Base-by-base conservation (phyloP, 2,888 invertebrate genomes). In the Chironomus tentans region DNA sequence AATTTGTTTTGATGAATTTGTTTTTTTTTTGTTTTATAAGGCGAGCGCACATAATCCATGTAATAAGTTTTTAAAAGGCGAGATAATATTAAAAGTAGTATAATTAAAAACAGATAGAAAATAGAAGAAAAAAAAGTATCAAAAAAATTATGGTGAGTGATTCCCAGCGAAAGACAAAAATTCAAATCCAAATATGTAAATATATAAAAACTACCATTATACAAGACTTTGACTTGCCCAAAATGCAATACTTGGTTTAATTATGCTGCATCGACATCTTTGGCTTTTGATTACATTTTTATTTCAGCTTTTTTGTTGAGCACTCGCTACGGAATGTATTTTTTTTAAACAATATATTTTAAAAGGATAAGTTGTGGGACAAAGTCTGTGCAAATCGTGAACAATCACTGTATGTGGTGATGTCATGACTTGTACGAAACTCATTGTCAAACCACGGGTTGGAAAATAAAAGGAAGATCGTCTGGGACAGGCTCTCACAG, bases 181-280 rank as follows among this genome's bases (percentile, higher is more conserved):
- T 15, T 56, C 56, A 56, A 56, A 56, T 56, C 56, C 56, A 56
- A 56, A 56, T 56, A 56, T 38, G 10, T 38, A 18, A 15, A 56
- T 50, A 50, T 15, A 50, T 15, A 56, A 15, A 24, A 21, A 21
- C 65, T 65, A 65, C 65, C 65, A 65, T 65, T 24, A 21, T 65
- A 65, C 65, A 65, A 65, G 65, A 65, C 65, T 65, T 3, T 56
- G 56, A 56, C 56, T 56, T 56, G 56, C 65, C 65, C 65, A 65
- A 65, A 65, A 65, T 65, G 65, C 65, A 65, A 65, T 65, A 24
- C 24, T 65, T 65, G 65, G 65, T 65, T 65, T 65, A 65, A 65
- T 65, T 21, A 24, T 65, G 65, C 24, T 65, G 65, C 65, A 65
- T 65, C 65, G 65, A 65, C 65, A 65, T 65, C 65, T 65, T 65